These are phyloP conservation scores for Andrena cerasifolii DNA, from an alignment of 1,140 invertebrate species.

Conservation along the genomic window DNA sequence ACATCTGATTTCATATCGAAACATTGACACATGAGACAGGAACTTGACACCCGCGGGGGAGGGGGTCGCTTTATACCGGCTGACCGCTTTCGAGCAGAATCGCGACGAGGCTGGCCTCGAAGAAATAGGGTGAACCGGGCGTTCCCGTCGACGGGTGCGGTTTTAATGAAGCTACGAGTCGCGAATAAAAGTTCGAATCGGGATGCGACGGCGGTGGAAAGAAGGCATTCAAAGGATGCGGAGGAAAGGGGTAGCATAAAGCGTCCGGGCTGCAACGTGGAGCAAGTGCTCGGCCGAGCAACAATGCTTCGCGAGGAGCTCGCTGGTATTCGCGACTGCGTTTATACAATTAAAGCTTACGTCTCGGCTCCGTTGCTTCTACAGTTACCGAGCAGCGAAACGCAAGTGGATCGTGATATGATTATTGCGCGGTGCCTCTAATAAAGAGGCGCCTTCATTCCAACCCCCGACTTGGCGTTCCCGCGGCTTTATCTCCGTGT, in stretches of 20 bases:
- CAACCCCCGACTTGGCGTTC: not conserved
- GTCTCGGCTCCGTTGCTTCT: no score
- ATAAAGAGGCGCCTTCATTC: conserved; percentile 28
- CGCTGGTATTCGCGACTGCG: not conserved
- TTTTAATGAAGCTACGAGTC: conserved; percentile 2
- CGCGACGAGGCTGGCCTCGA: no score
- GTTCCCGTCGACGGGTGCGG: no score
- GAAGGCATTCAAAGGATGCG: not conserved
- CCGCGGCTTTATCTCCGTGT: conserved; percentile 25
- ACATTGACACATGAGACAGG: no score
- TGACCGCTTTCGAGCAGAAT: no score
- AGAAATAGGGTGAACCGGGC: no score
- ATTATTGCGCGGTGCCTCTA: conserved; percentile 27
- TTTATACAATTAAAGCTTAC: conserved; percentile 39
- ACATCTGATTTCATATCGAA: no score
- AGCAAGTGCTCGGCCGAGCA: not conserved
- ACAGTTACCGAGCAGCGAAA: not conserved
- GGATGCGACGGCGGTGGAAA: not conserved
- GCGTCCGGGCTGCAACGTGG: not conserved
- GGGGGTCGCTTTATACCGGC: no score
- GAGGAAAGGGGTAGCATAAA: not conserved
- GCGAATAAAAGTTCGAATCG: not conserved
- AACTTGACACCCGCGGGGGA: no score
- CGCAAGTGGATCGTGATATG: conserved; percentile 17
- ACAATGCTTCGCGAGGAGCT: not conserved